Evolutionary conservation across 2,797 vertebrate genomes (phyloP), one percentile per base, ranked within the genome.

Genomic region (Syngnathus acus): DNA sequence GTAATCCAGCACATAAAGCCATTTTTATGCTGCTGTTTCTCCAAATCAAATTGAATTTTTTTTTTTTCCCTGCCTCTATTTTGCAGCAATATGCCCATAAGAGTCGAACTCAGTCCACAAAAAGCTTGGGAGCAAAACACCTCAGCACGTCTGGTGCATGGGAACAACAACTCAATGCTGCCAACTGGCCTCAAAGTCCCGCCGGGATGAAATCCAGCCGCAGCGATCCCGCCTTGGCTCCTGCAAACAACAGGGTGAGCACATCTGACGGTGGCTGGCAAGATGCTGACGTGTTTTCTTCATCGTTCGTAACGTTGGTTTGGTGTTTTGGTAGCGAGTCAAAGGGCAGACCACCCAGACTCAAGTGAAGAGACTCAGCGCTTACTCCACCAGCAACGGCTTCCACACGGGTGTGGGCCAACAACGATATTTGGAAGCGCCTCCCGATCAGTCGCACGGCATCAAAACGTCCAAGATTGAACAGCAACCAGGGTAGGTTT

Each of bases 181-280:
- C 64, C 61, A 67, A 2, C 66, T 74, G 61, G 76, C 21, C 65
- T 9, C 61, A 67, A 9, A 4, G 19, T 51, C 9, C 71, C 60
- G 82, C 71, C 13, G 82, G 71, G 40, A 26, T 91, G 54, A 86
- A 82, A 73, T 4, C 68, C 63, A 85, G 82, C 68, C 68, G 47
- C 53, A 91, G 88, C 57, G 89, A 89, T 70, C 81, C 88, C 2
- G 5, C 63, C 13, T 67, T 90, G 80, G 72, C 9, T 43, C 1
- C 66, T 9, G 55, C 16, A 50, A 2, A 26, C 9, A 1, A 45
- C 11, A 79, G 73, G 82, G 85, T 87, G 54, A 79, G 40, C 8
- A 64, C 0, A 71, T 51, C 8, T 1, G 21, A 32, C 32, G 32
- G 4, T 38, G 16, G 1, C 3, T 17, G 37, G 51, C 10, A n/a